These are phyloP conservation scores for Erebia aethiops DNA, from an alignment of 2,888 invertebrate species.

Conservation along the genomic window DNA sequence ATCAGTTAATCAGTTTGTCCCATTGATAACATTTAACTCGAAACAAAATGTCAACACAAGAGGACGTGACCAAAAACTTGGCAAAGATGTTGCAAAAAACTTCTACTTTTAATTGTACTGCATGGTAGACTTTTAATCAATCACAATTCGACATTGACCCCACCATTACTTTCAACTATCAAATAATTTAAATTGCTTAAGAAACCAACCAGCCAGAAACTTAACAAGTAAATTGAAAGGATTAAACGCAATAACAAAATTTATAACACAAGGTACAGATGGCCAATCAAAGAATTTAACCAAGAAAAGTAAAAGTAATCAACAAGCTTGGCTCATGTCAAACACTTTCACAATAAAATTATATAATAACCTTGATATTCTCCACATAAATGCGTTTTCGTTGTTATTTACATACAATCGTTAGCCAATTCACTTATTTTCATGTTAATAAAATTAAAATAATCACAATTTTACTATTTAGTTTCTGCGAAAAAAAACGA, in stretches of 20 bases:
- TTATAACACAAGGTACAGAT: conserved; percentile 28
- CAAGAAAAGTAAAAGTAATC: conserved; percentile 62
- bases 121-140: conserved; percentile 40
- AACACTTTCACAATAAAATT: conserved; percentile 48
- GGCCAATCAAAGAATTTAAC: conserved; percentile 37
- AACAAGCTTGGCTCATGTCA: conserved; percentile 62
- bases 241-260: conserved; percentile 5
- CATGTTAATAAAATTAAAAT: conserved; percentile 42
- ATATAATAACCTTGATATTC: conserved; percentile 45
- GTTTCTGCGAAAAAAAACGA: conserved; percentile 55
- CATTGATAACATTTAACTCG: conserved; percentile 48
- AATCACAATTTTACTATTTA: conserved; percentile 44
- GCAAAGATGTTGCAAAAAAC: conserved; percentile 35
- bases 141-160: conserved; percentile 48
- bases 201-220: background rate
- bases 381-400: conserved; percentile 30
- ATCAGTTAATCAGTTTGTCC: background rate
- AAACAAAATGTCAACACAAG: conserved; percentile 55
- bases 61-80: conserved; percentile 52
- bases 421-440: conserved; percentile 38
- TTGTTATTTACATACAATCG: conserved; percentile 41
- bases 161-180: conserved; percentile 17
- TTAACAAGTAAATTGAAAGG: background rate
- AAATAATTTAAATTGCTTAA: conserved; percentile 14
- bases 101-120: conserved; percentile 27